phyloP scores from a whole-genome alignment of 2,888 invertebrate species.

The Lasius fuliginosus region DNA sequence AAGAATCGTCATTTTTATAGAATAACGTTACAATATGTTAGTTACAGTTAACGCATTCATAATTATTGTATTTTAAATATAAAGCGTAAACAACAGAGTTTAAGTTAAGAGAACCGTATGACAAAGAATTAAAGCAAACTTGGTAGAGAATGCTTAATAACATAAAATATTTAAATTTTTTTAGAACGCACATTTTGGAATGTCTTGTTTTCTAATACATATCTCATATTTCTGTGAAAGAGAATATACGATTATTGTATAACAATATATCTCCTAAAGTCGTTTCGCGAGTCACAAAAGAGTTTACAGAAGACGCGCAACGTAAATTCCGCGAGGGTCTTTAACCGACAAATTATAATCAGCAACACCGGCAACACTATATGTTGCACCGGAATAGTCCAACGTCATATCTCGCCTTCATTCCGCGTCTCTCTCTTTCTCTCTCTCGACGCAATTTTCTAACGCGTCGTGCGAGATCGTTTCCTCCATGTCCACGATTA shows the following conservation, averaged over 20 bases:
- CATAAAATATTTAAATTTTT: not conserved
- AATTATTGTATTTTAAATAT: not conserved
- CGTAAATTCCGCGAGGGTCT: constrained; percentile 17
- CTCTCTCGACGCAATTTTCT: constrained; percentile 5
- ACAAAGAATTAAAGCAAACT: not conserved
- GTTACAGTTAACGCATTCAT: not conserved
- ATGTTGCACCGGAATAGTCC: constrained; percentile 43
- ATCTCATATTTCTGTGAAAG: not conserved
- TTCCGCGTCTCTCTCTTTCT: constrained; percentile 20
- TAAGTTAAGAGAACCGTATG: not conserved
- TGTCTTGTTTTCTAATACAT: not conserved
- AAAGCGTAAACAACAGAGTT: not conserved
- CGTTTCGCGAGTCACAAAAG: constrained; percentile 26
- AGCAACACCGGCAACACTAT: constrained; percentile 26
- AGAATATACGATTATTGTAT: not conserved
- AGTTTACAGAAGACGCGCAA: constrained; percentile 25
- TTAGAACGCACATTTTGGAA: not conserved
- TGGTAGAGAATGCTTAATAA: not conserved
- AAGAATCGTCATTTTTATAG: not conserved
- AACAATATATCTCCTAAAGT: constrained; percentile 22
- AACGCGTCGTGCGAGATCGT: constrained; percentile 7
- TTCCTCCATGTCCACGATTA: constrained; percentile 35
- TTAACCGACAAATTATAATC: constrained; percentile 49
- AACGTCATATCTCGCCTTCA: constrained; percentile 42
- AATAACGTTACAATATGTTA: not conserved